A percentile compares a stretch with the other conserved stretches of the same genome.
Evolutionary conservation across 2,888 invertebrate genomes (phyloP).

Genomic region (Epinotia demarniana): DNA sequence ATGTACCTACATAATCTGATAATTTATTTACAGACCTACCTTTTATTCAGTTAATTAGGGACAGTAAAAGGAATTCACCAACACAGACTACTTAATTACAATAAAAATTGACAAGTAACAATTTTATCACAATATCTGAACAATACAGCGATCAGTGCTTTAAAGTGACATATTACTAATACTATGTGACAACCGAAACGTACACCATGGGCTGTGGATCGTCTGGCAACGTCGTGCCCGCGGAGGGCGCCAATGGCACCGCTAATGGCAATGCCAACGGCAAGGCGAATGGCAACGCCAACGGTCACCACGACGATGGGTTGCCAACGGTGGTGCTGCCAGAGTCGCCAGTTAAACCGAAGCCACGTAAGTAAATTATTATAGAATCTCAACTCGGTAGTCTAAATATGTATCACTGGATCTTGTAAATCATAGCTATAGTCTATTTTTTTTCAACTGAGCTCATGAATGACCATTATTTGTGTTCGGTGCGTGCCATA

Average conservation of each 20-base stretch:
- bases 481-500: no score
- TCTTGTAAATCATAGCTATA: no score
- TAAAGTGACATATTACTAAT: background rate
- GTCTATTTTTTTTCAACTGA: no score
- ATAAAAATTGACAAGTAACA: background rate
- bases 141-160: constrained; percentile 3
- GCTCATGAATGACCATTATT: no score
- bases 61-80: no score
- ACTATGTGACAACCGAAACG: constrained; percentile 15
- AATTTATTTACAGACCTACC: no score
- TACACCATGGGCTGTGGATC: constrained; percentile 79
- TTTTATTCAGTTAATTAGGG: no score
- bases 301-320: constrained; percentile 58
- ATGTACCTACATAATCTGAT: no score
- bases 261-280: constrained; percentile 59
- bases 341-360: constrained; percentile 71
- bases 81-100: no score
- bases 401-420: no score
- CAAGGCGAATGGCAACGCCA: constrained; percentile 44
- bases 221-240: constrained; percentile 70
- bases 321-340: constrained; percentile 76
- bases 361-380: constrained; percentile 67
- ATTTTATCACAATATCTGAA: background rate
- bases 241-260: constrained; percentile 51
- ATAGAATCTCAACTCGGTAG: no score